Evolutionary conservation across 2,113 vertebrate genomes (phyloP).

Genomic region (Crotalus horridus): DNA sequence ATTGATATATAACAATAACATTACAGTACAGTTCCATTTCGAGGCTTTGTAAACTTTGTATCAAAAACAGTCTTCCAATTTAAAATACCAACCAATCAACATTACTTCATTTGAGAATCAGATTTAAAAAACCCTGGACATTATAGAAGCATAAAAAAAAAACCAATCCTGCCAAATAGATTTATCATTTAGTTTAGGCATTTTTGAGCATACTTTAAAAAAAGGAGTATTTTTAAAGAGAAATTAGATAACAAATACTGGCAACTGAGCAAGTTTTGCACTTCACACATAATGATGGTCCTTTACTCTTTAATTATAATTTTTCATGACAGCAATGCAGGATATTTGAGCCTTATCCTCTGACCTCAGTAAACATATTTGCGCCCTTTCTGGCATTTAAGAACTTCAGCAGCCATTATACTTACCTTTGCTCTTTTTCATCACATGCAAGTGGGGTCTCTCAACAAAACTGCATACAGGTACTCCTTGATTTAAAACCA

Average conservation of each 20-base stretch:
- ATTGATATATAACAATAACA: not conserved
- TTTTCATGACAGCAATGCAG: not conserved
- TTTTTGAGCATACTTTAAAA: not conserved
- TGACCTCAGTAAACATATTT: not conserved
- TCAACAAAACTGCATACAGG: not conserved
- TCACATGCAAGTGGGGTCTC: not conserved
- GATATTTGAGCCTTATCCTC: not conserved
- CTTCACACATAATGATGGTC: not conserved
- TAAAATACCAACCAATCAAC: not conserved
- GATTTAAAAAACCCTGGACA: not conserved
- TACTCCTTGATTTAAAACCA: not conserved
- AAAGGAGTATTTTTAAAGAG: not conserved
- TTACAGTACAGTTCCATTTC: not conserved
- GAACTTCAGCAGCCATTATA: not conserved
- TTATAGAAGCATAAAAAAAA: not conserved
- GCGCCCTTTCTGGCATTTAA: not conserved
- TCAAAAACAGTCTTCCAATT: not conserved
- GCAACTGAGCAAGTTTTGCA: not conserved
- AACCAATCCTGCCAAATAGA: not conserved
- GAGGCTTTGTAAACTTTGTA: not conserved
- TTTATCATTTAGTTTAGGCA: not conserved
- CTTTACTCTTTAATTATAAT: not conserved
- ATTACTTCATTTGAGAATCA: not conserved
- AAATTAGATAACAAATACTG: not conserved
- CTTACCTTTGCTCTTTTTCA: not conserved